Percentiles rank a stretch among this genome's conserved stretches.
Conservation (phyloP, 30 jellyfish, hydroid and myxozoan genomes). For the Aurelia aurita region DNA sequence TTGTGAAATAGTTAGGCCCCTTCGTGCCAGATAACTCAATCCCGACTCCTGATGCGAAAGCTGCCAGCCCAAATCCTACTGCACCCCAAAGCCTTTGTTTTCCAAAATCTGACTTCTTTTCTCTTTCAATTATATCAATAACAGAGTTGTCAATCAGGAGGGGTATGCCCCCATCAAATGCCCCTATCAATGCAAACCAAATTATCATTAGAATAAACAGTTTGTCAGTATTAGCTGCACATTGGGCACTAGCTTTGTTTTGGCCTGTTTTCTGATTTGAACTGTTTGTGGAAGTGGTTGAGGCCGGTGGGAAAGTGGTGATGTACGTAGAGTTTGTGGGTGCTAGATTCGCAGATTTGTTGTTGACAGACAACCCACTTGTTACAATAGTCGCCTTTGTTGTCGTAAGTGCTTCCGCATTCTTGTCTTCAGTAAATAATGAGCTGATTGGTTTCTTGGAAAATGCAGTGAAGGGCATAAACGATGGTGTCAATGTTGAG, state of each 20-base stretch:
- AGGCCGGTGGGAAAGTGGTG: no score
- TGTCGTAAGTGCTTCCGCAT: constrained; percentile 18
- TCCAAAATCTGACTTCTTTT: constrained; percentile 64
- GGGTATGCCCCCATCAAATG: constrained; percentile 81
- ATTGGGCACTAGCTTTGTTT: not conserved
- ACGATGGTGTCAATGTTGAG: not conserved
- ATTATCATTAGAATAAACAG: constrained; percentile 55
- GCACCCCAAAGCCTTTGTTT: constrained; percentile 85
- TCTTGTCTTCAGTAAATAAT: constrained; percentile 3
- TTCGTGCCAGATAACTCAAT: constrained; percentile 41
- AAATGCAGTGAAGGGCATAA: not conserved
- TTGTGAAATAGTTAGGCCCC: constrained; percentile 57
- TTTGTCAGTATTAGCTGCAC: not conserved
- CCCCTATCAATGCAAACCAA: constrained; percentile 63
- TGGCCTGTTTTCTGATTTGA: not conserved
- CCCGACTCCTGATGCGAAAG: constrained; percentile 76
- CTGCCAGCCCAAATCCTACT: constrained; percentile 81
- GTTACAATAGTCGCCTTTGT: not conserved
- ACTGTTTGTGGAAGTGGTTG: no score
- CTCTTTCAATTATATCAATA: constrained; percentile 30
- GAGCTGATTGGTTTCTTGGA: not conserved
- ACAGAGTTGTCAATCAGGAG: constrained; percentile 70
- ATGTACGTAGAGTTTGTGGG: no score
- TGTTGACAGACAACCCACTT: not conserved
- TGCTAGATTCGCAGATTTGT: not conserved